A percentile compares a stretch with the other conserved stretches of the same genome.
phyloP scores from a whole-genome alignment of 2,797 vertebrate species.

The Tolypeutes matacus region DNA sequence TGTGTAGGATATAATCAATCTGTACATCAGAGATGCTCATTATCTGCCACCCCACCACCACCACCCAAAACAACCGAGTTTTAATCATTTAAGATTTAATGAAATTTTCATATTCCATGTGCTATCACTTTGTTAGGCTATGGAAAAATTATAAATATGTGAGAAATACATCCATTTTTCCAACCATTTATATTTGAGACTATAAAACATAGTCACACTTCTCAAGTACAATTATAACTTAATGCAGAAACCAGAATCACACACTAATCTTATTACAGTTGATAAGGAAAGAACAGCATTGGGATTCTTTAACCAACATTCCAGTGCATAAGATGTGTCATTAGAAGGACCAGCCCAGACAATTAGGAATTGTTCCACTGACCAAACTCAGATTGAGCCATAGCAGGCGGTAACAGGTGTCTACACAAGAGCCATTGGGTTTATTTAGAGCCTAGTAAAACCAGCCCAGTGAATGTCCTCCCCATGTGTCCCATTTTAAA shows the following conservation, averaged over 20 bases:
- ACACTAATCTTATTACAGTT: background rate
- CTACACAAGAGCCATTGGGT: background rate
- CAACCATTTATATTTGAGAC: background rate
- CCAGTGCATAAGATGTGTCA: background rate
- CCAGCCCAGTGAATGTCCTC: background rate
- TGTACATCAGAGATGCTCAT: too few species aligned
- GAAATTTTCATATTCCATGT: background rate
- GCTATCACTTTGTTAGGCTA: background rate
- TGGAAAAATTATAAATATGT: background rate
- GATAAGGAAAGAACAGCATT: too few species aligned
- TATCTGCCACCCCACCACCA: background rate
- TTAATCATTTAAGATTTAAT: background rate
- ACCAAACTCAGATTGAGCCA: background rate
- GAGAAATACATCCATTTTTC: background rate
- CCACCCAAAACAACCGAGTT: background rate
- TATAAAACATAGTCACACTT: background rate
- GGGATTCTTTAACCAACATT: background rate
- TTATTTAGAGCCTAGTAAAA: background rate
- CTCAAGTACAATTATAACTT: background rate
- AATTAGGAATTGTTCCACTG: background rate
- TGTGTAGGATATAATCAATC: too few species aligned
- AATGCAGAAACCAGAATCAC: background rate
- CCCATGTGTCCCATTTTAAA: background rate
- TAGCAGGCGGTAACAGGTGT: background rate
- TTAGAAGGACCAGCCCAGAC: background rate